These are phyloP conservation scores for Passer domesticus DNA, from an alignment of 2,113 vertebrate species.

Conservation along the genomic window DNA sequence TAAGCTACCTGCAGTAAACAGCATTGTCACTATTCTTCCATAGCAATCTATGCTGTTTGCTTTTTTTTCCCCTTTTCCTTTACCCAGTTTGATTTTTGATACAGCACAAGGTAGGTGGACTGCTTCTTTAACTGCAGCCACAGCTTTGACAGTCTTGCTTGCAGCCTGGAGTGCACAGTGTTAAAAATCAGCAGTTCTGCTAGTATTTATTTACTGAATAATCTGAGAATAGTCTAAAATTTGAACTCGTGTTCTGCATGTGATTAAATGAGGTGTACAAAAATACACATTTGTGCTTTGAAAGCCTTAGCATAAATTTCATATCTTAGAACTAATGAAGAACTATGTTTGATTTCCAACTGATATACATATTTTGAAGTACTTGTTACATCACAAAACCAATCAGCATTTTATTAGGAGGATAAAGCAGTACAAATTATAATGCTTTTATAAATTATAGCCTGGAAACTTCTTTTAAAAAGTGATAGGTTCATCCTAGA, in stretches of 20 bases:
- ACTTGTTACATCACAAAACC: slow-evolving; percentile 42
- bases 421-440: slow-evolving; percentile 19
- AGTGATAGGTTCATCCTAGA: neutral
- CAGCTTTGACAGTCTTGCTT: slow-evolving; percentile 14
- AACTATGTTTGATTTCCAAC: slow-evolving; percentile 22
- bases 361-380: slow-evolving; percentile 54
- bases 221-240: slow-evolving; percentile 43
- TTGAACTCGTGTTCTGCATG: slow-evolving; percentile 37
- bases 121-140: slow-evolving; percentile 1
- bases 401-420: slow-evolving; percentile 8
- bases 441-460: slow-evolving; percentile 17
- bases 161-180: slow-evolving; percentile 49
- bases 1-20: slow-evolving; percentile 44
- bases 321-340: slow-evolving; percentile 54
- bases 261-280: slow-evolving; percentile 72
- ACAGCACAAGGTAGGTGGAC: neutral
- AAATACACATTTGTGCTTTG: slow-evolving; percentile 77
- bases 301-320: slow-evolving; percentile 60
- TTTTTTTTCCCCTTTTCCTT: neutral
- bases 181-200: slow-evolving; percentile 51
- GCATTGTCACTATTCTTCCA: slow-evolving; percentile 16
- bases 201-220: slow-evolving; percentile 32
- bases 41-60: neutral
- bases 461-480: slow-evolving; percentile 8
- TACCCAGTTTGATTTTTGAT: neutral